These are phyloP conservation scores for Brachycybe producta DNA, from an alignment of 2,888 invertebrate species.

Conservation along the genomic window DNA sequence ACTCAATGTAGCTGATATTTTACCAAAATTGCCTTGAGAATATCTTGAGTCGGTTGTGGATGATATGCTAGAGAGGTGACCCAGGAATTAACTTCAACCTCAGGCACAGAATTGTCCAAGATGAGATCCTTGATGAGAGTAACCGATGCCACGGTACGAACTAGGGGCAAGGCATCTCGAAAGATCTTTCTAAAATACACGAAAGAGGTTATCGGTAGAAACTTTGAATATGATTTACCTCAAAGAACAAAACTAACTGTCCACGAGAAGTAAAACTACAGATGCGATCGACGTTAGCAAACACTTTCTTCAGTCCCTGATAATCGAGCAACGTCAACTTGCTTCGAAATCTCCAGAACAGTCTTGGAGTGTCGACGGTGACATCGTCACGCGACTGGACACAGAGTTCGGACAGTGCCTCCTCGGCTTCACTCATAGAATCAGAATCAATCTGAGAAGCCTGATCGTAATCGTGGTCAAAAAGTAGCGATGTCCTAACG, in stretches of 20 bases:
- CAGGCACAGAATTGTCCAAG: constrained; percentile 46
- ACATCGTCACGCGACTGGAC: constrained; percentile 30
- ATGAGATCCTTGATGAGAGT: constrained; percentile 71
- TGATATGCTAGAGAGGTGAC: constrained; percentile 73
- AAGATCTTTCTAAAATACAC: constrained; percentile 50
- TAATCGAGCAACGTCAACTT: constrained; percentile 32
- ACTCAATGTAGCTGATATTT: constrained; percentile 19
- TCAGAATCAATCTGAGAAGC: neutral
- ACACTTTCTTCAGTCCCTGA: constrained; percentile 28
- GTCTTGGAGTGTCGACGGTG: constrained; percentile 33
- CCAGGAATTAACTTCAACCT: constrained; percentile 61
- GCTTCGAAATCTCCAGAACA: constrained; percentile 37
- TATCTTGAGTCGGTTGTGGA: constrained; percentile 35
- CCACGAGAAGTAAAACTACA: constrained; percentile 6
- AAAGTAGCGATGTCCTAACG: constrained; percentile 8
- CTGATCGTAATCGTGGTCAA: constrained; percentile 12
- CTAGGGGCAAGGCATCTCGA: constrained; percentile 71
- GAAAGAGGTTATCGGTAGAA: neutral
- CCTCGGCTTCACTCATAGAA: constrained; percentile 14
- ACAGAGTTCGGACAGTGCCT: constrained; percentile 23
- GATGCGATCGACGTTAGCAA: constrained; percentile 21
- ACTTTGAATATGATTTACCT: neutral
- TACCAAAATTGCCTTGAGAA: constrained; percentile 36
- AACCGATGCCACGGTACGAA: constrained; percentile 69
- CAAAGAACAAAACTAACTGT: neutral